These are phyloP conservation scores for Alca torda DNA, from an alignment of 2,797 vertebrate genomes.

Conservation along the genomic window DNA sequence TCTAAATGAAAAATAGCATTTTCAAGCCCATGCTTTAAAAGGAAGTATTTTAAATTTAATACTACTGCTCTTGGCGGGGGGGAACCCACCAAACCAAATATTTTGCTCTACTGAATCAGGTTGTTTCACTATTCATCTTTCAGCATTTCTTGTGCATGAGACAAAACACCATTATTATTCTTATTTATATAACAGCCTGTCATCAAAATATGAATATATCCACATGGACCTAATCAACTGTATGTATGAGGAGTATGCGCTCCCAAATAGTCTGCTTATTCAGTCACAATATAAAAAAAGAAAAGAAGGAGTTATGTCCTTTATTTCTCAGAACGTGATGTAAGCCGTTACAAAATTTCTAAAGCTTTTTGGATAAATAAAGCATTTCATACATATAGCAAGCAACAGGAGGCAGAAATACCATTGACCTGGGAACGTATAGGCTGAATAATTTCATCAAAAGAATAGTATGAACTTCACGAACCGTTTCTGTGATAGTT, in stretches of 20 bases:
- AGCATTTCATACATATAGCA: not conserved
- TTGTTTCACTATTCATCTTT: not conserved
- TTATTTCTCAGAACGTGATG: not conserved
- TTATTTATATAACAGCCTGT: not conserved
- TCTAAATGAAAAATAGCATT: not conserved
- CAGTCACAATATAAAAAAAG: not conserved
- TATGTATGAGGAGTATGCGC: not conserved
- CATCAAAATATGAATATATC: not conserved
- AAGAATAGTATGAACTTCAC: not conserved
- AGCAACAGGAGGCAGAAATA: not conserved
- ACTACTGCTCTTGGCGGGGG: not conserved
- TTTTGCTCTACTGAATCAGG: not conserved
- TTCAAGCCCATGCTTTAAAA: not conserved
- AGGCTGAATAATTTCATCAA: not conserved
- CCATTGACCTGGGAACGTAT: not conserved
- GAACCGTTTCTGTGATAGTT: not conserved
- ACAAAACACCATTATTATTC: not conserved
- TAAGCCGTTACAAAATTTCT: not conserved
- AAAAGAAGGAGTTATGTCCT: not conserved
- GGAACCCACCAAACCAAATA: not conserved
- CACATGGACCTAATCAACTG: not conserved
- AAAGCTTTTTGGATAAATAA: not conserved
- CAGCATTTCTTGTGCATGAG: not conserved
- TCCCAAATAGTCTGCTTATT: slow-evolving; percentile 6
- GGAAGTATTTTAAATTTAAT: not conserved